These are phyloP conservation scores for Heteropelma amictum DNA, from an alignment of 2,888 invertebrate genomes.

Conservation along the genomic window DNA sequence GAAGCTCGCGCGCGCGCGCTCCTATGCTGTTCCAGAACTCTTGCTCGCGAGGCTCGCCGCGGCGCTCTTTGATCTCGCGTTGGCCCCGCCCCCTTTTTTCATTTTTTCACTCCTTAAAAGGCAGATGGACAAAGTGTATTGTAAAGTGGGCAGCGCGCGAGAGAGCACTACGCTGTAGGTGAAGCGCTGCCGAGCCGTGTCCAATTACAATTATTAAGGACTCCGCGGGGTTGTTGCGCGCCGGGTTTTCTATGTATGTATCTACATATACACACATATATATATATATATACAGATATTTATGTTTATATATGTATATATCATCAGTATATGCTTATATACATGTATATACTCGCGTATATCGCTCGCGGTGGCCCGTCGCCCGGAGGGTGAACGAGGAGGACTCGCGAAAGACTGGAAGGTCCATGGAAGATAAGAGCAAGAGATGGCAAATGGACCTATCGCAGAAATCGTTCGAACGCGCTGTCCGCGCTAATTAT, in stretches of 20 bases:
- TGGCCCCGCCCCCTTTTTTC: slow-evolving; percentile 77
- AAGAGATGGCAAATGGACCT: slow-evolving; percentile 1
- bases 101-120: slow-evolving; percentile 78
- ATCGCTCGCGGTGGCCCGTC: slow-evolving; percentile 23
- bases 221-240: slow-evolving; percentile 62
- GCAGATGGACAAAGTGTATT: slow-evolving; percentile 79
- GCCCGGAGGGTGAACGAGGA: slow-evolving; percentile 33
- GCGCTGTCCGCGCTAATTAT: slow-evolving; percentile 19
- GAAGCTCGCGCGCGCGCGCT: slow-evolving; percentile 26
- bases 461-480: slow-evolving; percentile 44
- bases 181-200: slow-evolving; percentile 71
- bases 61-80: slow-evolving; percentile 76
- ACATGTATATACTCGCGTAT: not conserved
- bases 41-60: slow-evolving; percentile 58
- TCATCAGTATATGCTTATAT: not conserved
- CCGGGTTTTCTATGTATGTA: slow-evolving; percentile 53
- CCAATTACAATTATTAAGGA: slow-evolving; percentile 78
- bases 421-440: slow-evolving; percentile 18
- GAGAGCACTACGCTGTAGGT: slow-evolving; percentile 61
- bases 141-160: slow-evolving; percentile 77
- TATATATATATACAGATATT: not conserved
- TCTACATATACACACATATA: not conserved
- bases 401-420: slow-evolving; percentile 24
- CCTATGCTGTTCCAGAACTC: slow-evolving; percentile 32
- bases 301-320: not conserved